Base-by-base conservation (phyloP, 2,888 invertebrate species). In the Drosophila silvestris region DNA sequence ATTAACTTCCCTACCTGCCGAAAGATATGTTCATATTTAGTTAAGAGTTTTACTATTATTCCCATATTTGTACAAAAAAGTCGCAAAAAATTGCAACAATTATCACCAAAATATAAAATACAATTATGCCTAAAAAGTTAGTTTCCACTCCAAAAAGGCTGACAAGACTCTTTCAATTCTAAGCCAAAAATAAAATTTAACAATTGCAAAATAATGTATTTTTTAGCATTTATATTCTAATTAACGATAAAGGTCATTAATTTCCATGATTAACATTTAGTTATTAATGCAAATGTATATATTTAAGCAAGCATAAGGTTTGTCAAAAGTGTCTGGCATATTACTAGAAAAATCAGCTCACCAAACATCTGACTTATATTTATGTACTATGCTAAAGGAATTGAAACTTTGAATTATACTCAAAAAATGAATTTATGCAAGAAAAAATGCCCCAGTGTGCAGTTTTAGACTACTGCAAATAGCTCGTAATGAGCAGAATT, bases 401-500 rank as follows among this genome's bases (percentile, higher is more conserved):
- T 16, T 22, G 7, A 22, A 9, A 26, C 3, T 5, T 7, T 22
- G 2, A 26, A 16, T 47, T 16, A 5, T 9, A 9, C 9, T 26
- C 5, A 47, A 14, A 22, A 47, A 5, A 41, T 41, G 19, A n/a
- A 41, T 41, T n/a, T 10, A 5, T 41, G 41, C 41, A 41, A 41
- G 9, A 2, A 16, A 16, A 47, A 47, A 47, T 26, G 16, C 0
- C 47, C 22, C 22, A 26, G 47, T 26, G 22, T 39, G 19, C 41
- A 41, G 53, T 60, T 44, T 58, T 44, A 14, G 28, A 28, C 35
- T 22, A 62, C 67, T 77, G 70, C 51, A 58, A 74, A 70, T 61
- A 59, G 62, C 81, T 52, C 54, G 69, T 69, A 78, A 81, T 81
- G 74, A 78, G 82, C 79, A 81, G 65, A 69, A 69, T 74, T 65